phyloP scores from a whole-genome alignment of 2,113 vertebrate species.

The Lagopus leucura region DNA sequence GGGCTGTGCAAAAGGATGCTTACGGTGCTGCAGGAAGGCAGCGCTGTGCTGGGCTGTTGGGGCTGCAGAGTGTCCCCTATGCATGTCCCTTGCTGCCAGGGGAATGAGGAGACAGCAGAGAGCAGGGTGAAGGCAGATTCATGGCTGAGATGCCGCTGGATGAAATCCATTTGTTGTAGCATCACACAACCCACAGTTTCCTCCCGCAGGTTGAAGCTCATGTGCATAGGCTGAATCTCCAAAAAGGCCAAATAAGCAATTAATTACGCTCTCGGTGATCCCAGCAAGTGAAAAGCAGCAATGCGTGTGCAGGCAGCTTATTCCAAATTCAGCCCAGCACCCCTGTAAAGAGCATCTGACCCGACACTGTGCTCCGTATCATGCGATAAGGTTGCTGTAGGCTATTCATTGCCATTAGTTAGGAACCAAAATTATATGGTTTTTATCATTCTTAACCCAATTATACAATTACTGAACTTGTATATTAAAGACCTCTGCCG shows the following conservation, averaged over 20 bases:
- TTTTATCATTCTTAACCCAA: background rate
- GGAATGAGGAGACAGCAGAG: background rate
- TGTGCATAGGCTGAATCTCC: accelerated
- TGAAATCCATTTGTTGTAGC: background rate
- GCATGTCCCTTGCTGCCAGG: accelerated
- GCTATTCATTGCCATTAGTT: background rate
- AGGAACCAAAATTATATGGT: background rate
- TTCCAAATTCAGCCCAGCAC: background rate
- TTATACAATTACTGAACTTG: background rate
- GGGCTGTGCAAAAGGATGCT: background rate
- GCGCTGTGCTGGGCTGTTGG: background rate
- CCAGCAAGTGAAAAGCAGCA: background rate
- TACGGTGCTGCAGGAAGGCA: background rate
- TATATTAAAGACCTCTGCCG: background rate
- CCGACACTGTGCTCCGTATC: accelerated
- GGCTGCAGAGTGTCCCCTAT: background rate
- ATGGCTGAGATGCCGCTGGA: background rate
- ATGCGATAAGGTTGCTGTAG: background rate
- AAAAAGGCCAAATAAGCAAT: background rate
- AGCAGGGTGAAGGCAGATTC: background rate
- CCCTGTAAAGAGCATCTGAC: background rate
- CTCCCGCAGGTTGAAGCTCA: background rate
- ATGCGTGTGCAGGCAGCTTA: background rate
- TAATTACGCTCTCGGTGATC: background rate
- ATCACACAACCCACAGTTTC: accelerated